Base-by-base conservation (phyloP, 2,113 vertebrate genomes). In the Stigmatopora nigra region DNA sequence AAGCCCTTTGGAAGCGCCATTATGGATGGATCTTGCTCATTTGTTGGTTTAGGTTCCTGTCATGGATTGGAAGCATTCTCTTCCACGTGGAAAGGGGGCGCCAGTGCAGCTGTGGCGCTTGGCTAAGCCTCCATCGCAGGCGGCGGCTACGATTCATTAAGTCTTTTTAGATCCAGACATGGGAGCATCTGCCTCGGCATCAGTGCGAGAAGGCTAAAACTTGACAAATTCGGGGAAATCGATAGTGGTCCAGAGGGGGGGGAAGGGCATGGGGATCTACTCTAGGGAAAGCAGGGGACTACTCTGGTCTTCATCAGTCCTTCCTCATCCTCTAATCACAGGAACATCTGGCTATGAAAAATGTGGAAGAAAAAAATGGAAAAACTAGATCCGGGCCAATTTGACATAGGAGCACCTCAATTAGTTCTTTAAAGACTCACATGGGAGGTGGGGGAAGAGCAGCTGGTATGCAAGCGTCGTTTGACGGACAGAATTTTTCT, bases 61-160 rank as follows among this genome's bases (percentile, higher is more conserved):
- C 59, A 45, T 19, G 38, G 59, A 61, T 31, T 45, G 10, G 12
- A 61, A 19, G 38, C 59, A 7, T 31, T 36, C 61, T 71, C 73
- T 41, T 41, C 65, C 71, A 73, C 35, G 62, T 52, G 56, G 38
- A 48, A 53, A 46, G 65, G 55, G 51, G 52, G 73, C 63, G 70
- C 73, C 69, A 22, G 71, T 88, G 78, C 88, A 89, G 86, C 87
- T 91, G 86, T 81, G 74, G 61, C 76, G 75, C 77, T 87, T 88
- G 87, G 88, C 85, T n/a, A n/a, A n/a, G 73, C 68, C 75, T 49
- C 73, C 71, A 65, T 78, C 86, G 81, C 80, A 86, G 87, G 87
- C 86, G 84, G 85, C 83, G 72, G 81, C 76, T 73, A 75, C 83
- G 79, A 86, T 88, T 89, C 85, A 89, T 91, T 88, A 89, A 78